phyloP scores from a whole-genome alignment of 2,113 vertebrate species.

The Colaptes auratus region DNA sequence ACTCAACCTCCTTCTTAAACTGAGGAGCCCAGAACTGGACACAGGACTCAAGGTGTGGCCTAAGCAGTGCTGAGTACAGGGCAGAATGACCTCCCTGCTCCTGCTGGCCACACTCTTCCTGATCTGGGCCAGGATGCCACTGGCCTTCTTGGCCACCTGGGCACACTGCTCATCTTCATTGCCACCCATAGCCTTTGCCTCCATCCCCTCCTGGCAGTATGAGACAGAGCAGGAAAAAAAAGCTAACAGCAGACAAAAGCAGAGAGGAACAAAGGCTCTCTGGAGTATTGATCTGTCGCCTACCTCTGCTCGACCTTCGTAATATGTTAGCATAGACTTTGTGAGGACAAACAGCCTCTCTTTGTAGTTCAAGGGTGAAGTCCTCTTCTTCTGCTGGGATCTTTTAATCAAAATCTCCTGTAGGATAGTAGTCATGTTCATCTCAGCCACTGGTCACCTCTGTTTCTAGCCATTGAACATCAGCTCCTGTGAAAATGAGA shows the following conservation, averaged over 20 bases:
- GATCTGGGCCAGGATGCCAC: too few relatives aligned
- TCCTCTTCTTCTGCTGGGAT: slow-evolving; percentile 94
- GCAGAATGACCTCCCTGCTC: too few relatives aligned
- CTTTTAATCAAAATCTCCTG: slow-evolving; percentile 94
- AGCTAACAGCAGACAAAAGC: neutral
- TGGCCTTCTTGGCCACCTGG: too few relatives aligned
- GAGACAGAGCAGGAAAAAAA: neutral
- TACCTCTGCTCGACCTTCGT: slow-evolving; percentile 90
- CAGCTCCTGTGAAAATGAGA: slow-evolving; percentile 38
- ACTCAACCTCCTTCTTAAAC: too few relatives aligned
- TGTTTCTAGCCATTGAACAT: slow-evolving; percentile 81
- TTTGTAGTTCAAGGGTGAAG: slow-evolving; percentile 94
- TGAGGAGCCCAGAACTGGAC: too few relatives aligned
- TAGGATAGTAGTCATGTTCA: slow-evolving; percentile 86
- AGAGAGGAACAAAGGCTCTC: neutral
- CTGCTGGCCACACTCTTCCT: too few relatives aligned
- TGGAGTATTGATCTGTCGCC: neutral
- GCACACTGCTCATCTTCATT: neutral
- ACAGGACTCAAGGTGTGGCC: too few relatives aligned
- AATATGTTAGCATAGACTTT: slow-evolving; percentile 86
- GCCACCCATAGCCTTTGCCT: neutral
- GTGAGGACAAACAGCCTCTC: slow-evolving; percentile 92
- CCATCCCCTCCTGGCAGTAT: neutral
- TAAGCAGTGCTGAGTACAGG: too few relatives aligned
- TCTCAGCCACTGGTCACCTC: slow-evolving; percentile 78